Evolutionary conservation across 2,888 invertebrate species (phyloP).

Genomic region (Chromoteleia sp.): DNA sequence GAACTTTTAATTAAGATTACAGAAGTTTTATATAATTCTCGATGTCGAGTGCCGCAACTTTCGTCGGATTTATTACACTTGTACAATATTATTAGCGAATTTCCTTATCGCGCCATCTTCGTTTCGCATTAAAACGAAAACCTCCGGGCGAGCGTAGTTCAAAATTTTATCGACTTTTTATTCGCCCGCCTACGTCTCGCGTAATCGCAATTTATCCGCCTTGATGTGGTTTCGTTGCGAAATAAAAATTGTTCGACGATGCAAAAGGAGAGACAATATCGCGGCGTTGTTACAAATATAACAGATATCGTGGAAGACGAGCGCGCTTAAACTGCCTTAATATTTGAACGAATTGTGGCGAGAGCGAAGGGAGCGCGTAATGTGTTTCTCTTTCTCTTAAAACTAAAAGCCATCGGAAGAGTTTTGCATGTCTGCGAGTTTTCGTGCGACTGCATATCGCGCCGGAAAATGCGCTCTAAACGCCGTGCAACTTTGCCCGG

Average conservation of each 20-base stretch:
- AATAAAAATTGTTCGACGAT: no score
- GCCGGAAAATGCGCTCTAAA: slow-evolving; percentile 33
- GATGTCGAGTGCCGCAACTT: background rate
- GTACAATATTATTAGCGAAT: slow-evolving; percentile 20
- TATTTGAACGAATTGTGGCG: slow-evolving; percentile 20
- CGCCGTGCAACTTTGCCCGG: slow-evolving; percentile 24
- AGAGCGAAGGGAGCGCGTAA: slow-evolving; percentile 5
- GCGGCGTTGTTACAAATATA: no score
- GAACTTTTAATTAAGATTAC: slow-evolving; percentile 37
- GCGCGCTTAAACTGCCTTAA: slow-evolving; percentile 4
- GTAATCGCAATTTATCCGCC: slow-evolving; percentile 17
- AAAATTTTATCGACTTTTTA: slow-evolving; percentile 1
- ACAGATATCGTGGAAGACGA: no score
- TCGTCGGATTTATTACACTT: slow-evolving; percentile 20
- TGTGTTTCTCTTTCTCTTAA: slow-evolving; percentile 37
- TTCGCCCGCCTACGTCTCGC: background rate
- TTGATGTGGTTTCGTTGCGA: background rate
- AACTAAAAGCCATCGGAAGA: slow-evolving; percentile 38
- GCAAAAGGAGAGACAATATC: no score
- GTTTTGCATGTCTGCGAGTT: slow-evolving; percentile 37
- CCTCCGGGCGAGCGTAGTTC: background rate
- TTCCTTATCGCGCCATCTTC: slow-evolving; percentile 8
- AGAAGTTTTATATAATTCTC: slow-evolving; percentile 23
- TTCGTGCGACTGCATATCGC: slow-evolving; percentile 30
- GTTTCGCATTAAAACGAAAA: background rate